phyloP scores from a whole-genome alignment of 2,113 vertebrate genomes.

The Phyllostomus hastatus region DNA sequence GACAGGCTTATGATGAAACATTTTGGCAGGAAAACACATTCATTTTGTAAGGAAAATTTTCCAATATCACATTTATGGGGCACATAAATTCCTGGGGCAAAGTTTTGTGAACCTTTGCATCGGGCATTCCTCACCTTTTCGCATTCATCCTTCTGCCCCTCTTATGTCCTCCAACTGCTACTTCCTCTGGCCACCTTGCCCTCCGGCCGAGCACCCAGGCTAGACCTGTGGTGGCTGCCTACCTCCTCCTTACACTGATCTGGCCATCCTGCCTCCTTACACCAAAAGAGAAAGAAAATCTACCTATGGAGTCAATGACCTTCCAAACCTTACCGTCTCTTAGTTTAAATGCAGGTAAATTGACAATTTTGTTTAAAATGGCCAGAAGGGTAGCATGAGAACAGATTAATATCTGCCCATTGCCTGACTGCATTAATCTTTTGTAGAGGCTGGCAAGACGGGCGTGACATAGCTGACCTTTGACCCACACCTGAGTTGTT shows the following conservation, averaged over 20 bases:
- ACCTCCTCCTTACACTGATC: background rate
- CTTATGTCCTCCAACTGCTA: fast-evolving
- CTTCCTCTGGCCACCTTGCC: background rate
- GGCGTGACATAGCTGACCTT: background rate
- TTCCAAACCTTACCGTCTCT: background rate
- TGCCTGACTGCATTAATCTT: background rate
- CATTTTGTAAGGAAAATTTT: background rate
- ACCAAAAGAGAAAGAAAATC: background rate
- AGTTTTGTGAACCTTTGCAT: background rate
- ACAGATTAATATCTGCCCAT: background rate
- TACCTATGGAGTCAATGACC: background rate
- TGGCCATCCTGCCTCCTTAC: background rate
- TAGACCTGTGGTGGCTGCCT: fast-evolving
- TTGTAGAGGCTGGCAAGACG: background rate
- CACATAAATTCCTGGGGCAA: background rate
- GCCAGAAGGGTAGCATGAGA: background rate
- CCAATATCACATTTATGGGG: background rate
- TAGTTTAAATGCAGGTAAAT: background rate
- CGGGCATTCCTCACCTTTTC: background rate
- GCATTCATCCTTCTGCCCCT: background rate
- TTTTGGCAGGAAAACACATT: background rate
- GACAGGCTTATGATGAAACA: background rate
- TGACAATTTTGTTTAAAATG: background rate
- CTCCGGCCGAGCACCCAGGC: background rate
- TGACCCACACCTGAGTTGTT: background rate